Conservation (phyloP, 2,113 vertebrate species). For the Microcebus jonahi region DNA sequence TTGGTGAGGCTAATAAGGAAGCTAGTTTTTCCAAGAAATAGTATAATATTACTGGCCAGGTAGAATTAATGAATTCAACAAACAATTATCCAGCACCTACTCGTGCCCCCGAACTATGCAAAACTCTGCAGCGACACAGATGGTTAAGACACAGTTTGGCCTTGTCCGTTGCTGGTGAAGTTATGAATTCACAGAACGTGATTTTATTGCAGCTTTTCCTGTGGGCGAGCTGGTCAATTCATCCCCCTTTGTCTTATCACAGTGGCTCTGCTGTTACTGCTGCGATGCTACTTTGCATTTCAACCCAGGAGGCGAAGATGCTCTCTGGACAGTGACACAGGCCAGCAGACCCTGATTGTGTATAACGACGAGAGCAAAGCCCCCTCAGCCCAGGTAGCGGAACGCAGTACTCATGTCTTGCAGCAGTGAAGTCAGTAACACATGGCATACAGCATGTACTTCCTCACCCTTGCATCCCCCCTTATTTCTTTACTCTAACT, state of each 20-base stretch:
- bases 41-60: too few species aligned
- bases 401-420: accelerated
- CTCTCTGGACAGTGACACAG: background rate
- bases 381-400: conserved; percentile 49
- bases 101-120: background rate
- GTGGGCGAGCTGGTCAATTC: accelerated
- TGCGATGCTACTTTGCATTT: background rate
- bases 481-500: background rate
- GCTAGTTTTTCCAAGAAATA: background rate
- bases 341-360: conserved; percentile 76
- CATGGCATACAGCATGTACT: accelerated
- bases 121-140: background rate
- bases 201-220: background rate
- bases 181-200: accelerated
- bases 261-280: background rate
- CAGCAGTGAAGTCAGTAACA: accelerated
- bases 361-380: conserved; percentile 75
- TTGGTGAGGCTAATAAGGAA: background rate
- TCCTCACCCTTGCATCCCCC: accelerated
- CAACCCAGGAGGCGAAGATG: background rate
- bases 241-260: background rate
- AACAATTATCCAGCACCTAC: too few species aligned
- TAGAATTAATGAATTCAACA: background rate
- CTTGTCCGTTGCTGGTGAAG: accelerated
- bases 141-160: accelerated